Base-by-base conservation (phyloP, 2,113 vertebrate genomes). In the Chelonoidis abingdonii region DNA sequence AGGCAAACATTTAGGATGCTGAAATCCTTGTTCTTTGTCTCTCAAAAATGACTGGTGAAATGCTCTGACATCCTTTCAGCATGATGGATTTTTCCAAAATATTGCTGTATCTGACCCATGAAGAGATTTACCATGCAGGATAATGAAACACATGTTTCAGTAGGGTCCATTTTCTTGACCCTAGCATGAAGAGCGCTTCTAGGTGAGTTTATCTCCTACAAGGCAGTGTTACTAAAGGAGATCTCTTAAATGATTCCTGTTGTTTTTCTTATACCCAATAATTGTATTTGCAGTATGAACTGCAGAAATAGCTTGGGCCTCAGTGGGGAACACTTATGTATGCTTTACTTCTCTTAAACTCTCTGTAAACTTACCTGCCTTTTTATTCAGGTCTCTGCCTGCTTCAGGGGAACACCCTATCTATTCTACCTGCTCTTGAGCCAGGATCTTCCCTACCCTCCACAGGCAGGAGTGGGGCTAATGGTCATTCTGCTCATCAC, bases 1-100 rank as follows among this genome's bases (percentile, higher is more conserved):
- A 92, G 29, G 78, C 31, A 35, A 94, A 85, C 80, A 90, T 80
- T 91, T 86, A 91, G 81, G 35, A 86, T 91, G 10, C 75, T 69
- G 76, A 86, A 90, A 84, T 92, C 84, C 52, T 54, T 91, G 29
- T 35, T 82, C 56, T 89, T 93, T 88, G 0, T 78, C 84, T 93
- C 81, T 95, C 7, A 89, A 69, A 50, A 87, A 82, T 85, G 69
- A 76, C 25, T 86, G 84, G 6, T 22, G 54, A 91, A 90, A 96
- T 50, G 1, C 38, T 3, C 2, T 93, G 44, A 44, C n/a, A 50
- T 87, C 93, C 19, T 85, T 89, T 80, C 29, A 53, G 11, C 53
- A 2, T 76, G 24, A 84, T 86, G 41, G 9, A 82, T 38, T 94
- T 75, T 88, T 95, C 29, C 16, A 52, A 92, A 82, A 84, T 88